A percentile compares a stretch with the other conserved stretches of the same genome.
Conservation (phyloP, 2,797 vertebrate species). For the Enteromius fasciolatus region DNA sequence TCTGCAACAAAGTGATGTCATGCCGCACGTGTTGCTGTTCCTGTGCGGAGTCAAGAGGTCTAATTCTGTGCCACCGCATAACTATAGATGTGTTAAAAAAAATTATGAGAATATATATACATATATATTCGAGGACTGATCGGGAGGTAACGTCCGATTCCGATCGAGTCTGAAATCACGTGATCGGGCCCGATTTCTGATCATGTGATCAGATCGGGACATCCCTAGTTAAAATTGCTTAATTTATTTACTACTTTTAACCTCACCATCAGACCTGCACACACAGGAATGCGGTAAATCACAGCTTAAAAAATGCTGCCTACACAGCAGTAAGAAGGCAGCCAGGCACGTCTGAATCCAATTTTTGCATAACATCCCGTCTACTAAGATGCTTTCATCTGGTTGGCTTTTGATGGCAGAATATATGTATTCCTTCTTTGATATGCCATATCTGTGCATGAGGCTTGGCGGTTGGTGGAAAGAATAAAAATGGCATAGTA, state of each 20-base stretch:
- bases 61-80: no score
- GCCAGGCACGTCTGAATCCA: neutral
- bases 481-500: constrained; percentile 11
- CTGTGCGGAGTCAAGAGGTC: no score
- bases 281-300: constrained; percentile 4
- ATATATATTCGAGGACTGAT: no score
- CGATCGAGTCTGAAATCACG: no score
- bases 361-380: constrained; percentile 1
- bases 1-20: no score
- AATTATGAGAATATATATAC: no score
- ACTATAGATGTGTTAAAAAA: no score
- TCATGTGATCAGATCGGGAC: no score
- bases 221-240: neutral
- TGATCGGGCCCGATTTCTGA: no score
- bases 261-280: neutral
- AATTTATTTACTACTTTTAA: neutral
- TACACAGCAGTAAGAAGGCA: neutral
- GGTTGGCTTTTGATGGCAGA: neutral
- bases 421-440: constrained; percentile 18
- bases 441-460: constrained; percentile 17
- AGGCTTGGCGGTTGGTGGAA: neutral
- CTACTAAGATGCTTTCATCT: constrained; percentile 7
- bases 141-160: no score
- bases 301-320: constrained; percentile 11
- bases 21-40: no score